A percentile compares a stretch with the other conserved stretches of the same genome.
phyloP scores from a whole-genome alignment of 2,797 vertebrate genomes.

The Anguilla anguilla region DNA sequence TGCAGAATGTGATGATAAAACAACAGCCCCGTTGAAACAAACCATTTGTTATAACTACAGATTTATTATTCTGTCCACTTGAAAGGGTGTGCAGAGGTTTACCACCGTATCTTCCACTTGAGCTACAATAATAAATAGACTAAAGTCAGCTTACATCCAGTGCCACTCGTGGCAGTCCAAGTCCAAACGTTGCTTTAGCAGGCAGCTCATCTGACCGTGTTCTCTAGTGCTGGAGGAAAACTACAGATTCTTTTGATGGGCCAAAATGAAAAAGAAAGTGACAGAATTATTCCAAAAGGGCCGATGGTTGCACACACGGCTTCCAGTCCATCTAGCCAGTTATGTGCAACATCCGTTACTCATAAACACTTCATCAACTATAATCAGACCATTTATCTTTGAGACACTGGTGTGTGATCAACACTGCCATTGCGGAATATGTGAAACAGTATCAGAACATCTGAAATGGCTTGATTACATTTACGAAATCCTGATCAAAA shows the following conservation, averaged over 20 bases:
- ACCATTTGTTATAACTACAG: conserved; percentile 81
- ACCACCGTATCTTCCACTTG: conserved; percentile 68
- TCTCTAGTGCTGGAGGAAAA: conserved; percentile 2
- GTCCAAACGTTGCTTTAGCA: conserved; percentile 5
- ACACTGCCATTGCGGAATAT: conserved; percentile 56
- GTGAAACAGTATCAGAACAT: conserved; percentile 35
- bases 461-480: background rate
- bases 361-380: conserved; percentile 75
- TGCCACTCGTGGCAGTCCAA: conserved; percentile 22
- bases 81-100: conserved; percentile 70
- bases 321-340: conserved; percentile 65
- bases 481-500: conserved; percentile 3
- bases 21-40: conserved; percentile 88
- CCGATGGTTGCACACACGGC: conserved; percentile 48
- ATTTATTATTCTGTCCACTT: conserved; percentile 72
- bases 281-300: background rate
- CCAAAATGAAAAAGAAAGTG: background rate
- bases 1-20: conserved; percentile 89
- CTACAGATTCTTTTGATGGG: conserved; percentile 1
- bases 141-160: conserved; percentile 40
- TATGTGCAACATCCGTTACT: conserved; percentile 75
- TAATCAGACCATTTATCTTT: conserved; percentile 71
- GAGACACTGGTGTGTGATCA: conserved; percentile 73
- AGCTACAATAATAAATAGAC: conserved; percentile 73
- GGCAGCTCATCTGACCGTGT: background rate